Evolutionary conservation across 2,888 invertebrate genomes (phyloP).

Genomic region (Gari tellinella): DNA sequence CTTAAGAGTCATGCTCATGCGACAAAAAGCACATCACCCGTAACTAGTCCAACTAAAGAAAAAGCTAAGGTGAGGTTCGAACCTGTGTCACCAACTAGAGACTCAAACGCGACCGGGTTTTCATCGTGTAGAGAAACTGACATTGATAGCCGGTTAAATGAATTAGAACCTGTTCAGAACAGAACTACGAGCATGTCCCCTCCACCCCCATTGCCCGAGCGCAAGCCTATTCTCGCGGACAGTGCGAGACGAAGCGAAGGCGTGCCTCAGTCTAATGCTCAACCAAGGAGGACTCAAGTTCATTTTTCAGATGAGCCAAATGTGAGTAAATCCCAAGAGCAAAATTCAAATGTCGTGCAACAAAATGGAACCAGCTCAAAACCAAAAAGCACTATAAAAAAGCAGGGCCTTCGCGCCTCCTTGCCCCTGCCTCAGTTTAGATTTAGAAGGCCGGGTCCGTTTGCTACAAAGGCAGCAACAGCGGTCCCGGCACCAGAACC

Average conservation of each 20-base stretch:
- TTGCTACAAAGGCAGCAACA: slow-evolving; percentile 28
- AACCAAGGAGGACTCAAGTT: slow-evolving; percentile 45
- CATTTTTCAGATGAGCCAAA: slow-evolving; percentile 60
- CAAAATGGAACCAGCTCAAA: slow-evolving; percentile 43
- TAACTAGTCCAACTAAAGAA: slow-evolving; percentile 50
- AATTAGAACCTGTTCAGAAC: slow-evolving; percentile 53
- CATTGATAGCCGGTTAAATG: slow-evolving; percentile 11
- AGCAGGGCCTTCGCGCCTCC: slow-evolving; percentile 51
- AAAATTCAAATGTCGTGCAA: slow-evolving; percentile 39
- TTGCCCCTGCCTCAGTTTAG: slow-evolving; percentile 60
- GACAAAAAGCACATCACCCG: slow-evolving; percentile 22
- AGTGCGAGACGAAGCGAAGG: slow-evolving; percentile 33
- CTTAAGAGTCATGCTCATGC: slow-evolving; percentile 28
- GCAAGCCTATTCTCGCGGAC: slow-evolving; percentile 50
- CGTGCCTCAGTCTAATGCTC: slow-evolving; percentile 25
- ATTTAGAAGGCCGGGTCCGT: slow-evolving; percentile 52
- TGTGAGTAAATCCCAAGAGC: slow-evolving; percentile 60
- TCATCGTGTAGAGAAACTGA: slow-evolving; percentile 38
- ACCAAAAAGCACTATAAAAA: slow-evolving; percentile 29
- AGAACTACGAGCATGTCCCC: slow-evolving; percentile 38
- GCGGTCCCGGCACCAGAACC: slow-evolving; percentile 16
- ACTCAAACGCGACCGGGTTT: not conserved
- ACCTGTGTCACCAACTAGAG: slow-evolving; percentile 35
- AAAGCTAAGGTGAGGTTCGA: slow-evolving; percentile 46
- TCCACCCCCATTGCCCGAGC: slow-evolving; percentile 50